Evolutionary conservation across 2,888 invertebrate genomes (phyloP), one percentile per base, ranked within the genome.

Genomic region (Nasonia oneida): DNA sequence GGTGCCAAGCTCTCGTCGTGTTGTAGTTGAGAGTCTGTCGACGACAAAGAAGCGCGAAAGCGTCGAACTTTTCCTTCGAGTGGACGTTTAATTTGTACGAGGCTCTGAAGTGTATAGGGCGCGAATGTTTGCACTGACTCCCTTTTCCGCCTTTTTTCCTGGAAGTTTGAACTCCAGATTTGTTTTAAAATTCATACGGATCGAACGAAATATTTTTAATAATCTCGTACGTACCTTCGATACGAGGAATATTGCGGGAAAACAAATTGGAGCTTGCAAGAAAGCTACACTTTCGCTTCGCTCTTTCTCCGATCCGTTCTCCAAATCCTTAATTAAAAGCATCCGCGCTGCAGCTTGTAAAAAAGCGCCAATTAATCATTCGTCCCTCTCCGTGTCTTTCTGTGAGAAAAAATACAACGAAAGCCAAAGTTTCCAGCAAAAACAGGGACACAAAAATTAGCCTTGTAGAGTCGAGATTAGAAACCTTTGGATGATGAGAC

Each of bases 401-500:
- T 23, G 29, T 10, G 8, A 64, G 42, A 71, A 71, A 71, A 37
- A 5, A 37, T 18, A 39, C 37, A 23, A n/a, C n/a, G 37, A 42
- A 73, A 73, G 42, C n/a, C 29, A 29, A 29, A 29, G 29, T 0
- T 18, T 8, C 73, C n/a, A 18, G 39, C n/a, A 73, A 42, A 73
- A 73, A 70, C 33, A 67, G 39, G 73, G 76, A 61, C 81, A 70
- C 81, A 80, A 83, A 82, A 87, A 81, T 84, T 84, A 81, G 75
- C 75, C 83, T 75, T 39, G 47, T 50, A n/a, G 67, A 23, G 18
- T 77, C 23, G 29, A 79, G 42, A 47, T 73, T 73, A 73, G 73
- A 79, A 70, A n/a, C 79, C 79, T 18, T 67, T 29, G 50, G n/a
- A 73, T 47, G 73, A 42, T n/a, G 42, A 73, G 73, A 42, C n/a